These are phyloP conservation scores for Drosophila ercepeae DNA, from an alignment of 1,140 invertebrate genomes.

Conservation along the genomic window DNA sequence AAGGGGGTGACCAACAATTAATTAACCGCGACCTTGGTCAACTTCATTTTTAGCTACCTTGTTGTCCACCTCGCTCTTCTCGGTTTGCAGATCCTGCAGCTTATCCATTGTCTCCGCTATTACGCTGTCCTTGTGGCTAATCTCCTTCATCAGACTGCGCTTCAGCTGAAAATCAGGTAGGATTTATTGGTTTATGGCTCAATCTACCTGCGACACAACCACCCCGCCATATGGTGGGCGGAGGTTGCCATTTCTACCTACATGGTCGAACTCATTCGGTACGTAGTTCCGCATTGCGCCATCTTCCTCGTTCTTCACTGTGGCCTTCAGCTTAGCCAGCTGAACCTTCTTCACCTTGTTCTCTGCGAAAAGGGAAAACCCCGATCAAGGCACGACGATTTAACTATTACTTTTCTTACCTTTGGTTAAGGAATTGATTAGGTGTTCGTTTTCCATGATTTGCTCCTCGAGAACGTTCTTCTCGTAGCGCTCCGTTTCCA, in stretches of 20 bases:
- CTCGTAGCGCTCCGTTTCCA: conserved; percentile 72
- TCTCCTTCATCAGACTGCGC: conserved; percentile 45
- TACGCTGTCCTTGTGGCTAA: conserved; percentile 34
- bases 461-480: conserved; percentile 69
- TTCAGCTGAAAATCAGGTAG: conserved; percentile 54
- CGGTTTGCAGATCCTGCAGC: conserved; percentile 35
- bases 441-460: conserved; percentile 55
- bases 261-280: conserved; percentile 48
- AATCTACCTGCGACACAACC: conserved; percentile 19
- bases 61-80: conserved; percentile 3
- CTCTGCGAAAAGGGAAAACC: conserved; percentile 10
- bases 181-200: conserved; percentile 5
- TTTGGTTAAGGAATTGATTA: conserved; percentile 30
- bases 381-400: background rate
- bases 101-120: conserved; percentile 43
- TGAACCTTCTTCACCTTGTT: conserved; percentile 32
- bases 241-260: conserved; percentile 34
- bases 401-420: conserved; percentile 13
- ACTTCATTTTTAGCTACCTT: conserved; percentile 28
- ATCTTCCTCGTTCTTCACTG: background rate
- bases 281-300: background rate
- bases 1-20: background rate
- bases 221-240: background rate
- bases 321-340: conserved; percentile 27
- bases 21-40: background rate